Evolutionary conservation across 2,888 invertebrate genomes (phyloP), one percentile per base, ranked within the genome.

Genomic region (Meiosimyza decipiens): DNA sequence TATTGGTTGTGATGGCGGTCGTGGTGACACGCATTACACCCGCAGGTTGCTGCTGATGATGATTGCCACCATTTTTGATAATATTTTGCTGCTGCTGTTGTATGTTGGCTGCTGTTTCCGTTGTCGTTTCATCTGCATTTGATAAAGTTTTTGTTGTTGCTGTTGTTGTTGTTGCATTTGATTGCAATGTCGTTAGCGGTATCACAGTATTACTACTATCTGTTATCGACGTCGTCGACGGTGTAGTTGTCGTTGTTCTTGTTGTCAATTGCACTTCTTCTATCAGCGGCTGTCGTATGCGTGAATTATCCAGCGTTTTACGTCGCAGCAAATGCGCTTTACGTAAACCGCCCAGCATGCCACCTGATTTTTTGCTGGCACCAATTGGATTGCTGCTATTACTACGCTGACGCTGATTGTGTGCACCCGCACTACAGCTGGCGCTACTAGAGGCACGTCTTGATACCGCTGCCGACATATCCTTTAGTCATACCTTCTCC

Each of bases 401-500:
- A 71, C 82, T 82, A 68, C 75, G 77, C 51, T 76, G 69, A 57
- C 69, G 74, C 1, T 73, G 77, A 68, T 63, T 72, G 18, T 70
- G 72, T 66, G n/a, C 74, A 68, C 22, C 57, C 73, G 73, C 13
- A 73, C 75, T 74, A 63, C 73, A 71, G 18, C 75, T 67, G 15
- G 75, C 68, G 3, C 75, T 64, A 73, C 84, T 82, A 73, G 85
- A 86, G 71, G 84, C 84, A 71, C 85, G 85, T 70, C 86, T 80
- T 74, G 82, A 62, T 64, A 70, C 72, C 49, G 73, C 78, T 70
- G 69, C 77, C 73, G 84, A 81, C 79, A 84, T 72, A 60, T 90
- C 89, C 79, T 90, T 90, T 89, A 92, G 93, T 94, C 94, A 94
- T 90, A 94, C 94, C 88, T 93, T 94, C 86, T 94, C 94, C 88